These are phyloP conservation scores for Corynorhinus townsendii DNA, from an alignment of 2,113 vertebrate genomes.

Conservation along the genomic window DNA sequence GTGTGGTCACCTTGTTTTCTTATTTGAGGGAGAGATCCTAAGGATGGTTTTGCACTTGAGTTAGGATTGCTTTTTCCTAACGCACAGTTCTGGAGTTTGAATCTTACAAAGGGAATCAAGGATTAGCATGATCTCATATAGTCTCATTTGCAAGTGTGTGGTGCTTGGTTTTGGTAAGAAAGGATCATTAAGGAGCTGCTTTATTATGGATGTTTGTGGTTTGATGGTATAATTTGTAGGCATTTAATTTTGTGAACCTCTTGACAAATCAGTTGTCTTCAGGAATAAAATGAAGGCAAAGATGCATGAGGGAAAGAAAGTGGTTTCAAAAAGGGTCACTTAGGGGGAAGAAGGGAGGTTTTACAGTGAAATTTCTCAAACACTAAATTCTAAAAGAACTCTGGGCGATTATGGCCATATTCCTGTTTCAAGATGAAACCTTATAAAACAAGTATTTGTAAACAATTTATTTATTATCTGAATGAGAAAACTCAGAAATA, in stretches of 20 bases:
- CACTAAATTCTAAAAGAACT: not conserved
- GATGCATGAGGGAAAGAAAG: not conserved
- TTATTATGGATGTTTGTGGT: constrained; percentile 36
- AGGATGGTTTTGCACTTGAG: not conserved
- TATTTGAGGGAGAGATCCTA: not conserved
- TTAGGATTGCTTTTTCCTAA: not conserved
- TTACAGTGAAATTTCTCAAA: not conserved
- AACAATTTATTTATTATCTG: not conserved
- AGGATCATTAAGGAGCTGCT: constrained; percentile 6
- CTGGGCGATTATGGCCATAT: not conserved
- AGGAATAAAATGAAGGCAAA: constrained; percentile 16
- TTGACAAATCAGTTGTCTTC: constrained; percentile 18
- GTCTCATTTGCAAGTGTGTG: constrained; percentile 14
- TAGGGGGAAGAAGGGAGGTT: not conserved
- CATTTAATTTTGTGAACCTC: constrained; percentile 34
- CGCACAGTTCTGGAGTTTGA: not conserved
- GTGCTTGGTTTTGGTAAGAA: not conserved
- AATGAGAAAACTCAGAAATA: constrained; percentile 20
- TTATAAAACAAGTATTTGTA: not conserved
- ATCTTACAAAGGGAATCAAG: not conserved
- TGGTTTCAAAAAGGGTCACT: not conserved
- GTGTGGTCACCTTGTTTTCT: not conserved
- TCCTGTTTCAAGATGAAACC: not conserved
- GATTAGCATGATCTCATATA: constrained; percentile 18
- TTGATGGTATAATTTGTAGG: constrained; percentile 46